These are phyloP conservation scores for Brachionus angularis DNA, from an alignment of 1,140 invertebrate species.

Conservation along the genomic window DNA sequence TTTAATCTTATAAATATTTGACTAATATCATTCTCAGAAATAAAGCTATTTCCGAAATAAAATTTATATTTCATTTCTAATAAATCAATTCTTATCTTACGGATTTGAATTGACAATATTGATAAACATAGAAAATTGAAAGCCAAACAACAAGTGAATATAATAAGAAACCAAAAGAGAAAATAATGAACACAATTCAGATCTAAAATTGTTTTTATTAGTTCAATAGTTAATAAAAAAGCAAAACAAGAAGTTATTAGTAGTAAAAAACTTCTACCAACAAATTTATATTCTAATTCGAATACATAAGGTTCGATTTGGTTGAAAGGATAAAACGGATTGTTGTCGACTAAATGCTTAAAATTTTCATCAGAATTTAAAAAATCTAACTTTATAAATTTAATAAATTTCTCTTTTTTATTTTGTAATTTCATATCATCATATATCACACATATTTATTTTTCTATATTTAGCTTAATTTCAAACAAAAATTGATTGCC, in stretches of 20 bases:
- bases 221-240: neutral
- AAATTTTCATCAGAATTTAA: conserved; percentile 13
- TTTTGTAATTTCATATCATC: no score
- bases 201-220: neutral
- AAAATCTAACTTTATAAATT: no score
- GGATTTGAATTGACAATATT: conserved; percentile 14
- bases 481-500: no score
- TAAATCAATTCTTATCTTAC: neutral
- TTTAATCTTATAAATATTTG: conserved; percentile 11
- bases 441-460: no score
- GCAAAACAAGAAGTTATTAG: neutral
- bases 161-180: neutral
- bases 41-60: neutral
- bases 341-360: neutral
- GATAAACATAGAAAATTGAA: neutral
- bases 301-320: conserved; percentile 5
- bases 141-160: neutral
- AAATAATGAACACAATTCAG: neutral
- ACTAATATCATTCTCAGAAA: conserved; percentile 1
- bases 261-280: neutral
- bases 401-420: no score
- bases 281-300: neutral
- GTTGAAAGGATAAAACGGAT: conserved; percentile 21
- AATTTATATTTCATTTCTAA: neutral
- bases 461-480: no score